A percentile compares a stretch with the other conserved stretches of the same genome.
These are phyloP conservation scores for Hemibagrus wyckioides DNA, from an alignment of 2,113 vertebrate genomes.

Conservation along the genomic window DNA sequence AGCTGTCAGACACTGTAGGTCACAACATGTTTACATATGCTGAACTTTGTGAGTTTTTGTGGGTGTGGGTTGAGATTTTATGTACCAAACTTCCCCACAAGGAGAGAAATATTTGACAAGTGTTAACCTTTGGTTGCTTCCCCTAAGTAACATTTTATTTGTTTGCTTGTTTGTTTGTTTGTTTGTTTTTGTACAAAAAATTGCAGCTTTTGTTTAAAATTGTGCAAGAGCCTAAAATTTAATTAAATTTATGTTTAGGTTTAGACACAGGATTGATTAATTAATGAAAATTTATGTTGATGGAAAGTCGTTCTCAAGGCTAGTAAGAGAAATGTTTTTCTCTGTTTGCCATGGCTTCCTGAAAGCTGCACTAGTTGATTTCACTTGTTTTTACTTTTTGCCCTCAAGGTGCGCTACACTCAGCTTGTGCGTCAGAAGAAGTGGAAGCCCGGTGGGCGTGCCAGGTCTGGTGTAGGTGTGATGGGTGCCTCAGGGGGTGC, in stretches of 20 bases:
- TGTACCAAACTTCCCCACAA: neutral
- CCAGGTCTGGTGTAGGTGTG: slow-evolving; percentile 62
- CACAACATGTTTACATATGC: neutral
- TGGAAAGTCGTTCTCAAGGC: neutral
- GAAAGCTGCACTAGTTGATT: neutral
- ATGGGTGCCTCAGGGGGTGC: slow-evolving; percentile 69
- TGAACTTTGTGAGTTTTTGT: neutral
- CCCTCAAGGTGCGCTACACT: slow-evolving; percentile 86
- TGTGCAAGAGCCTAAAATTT: neutral
- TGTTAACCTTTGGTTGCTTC: neutral
- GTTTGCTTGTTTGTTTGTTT: neutral
- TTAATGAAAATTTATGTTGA: neutral
- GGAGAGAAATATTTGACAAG: neutral
- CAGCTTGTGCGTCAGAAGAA: slow-evolving; percentile 87
- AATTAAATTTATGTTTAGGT: neutral
- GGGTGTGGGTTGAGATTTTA: slow-evolving; percentile 2
- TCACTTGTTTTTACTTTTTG: neutral
- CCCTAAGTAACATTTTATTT: neutral
- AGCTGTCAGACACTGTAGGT: slow-evolving; percentile 89
- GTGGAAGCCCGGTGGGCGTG: slow-evolving; percentile 76
- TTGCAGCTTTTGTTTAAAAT: neutral
- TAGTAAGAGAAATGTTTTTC: neutral
- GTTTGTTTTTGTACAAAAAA: neutral
- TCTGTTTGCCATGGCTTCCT: neutral
- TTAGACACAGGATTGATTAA: neutral